A percentile compares a stretch with the other conserved stretches of the same genome.
These are phyloP conservation scores for Corvus moneduloides DNA, from an alignment of 2,113 vertebrate species.

Conservation along the genomic window DNA sequence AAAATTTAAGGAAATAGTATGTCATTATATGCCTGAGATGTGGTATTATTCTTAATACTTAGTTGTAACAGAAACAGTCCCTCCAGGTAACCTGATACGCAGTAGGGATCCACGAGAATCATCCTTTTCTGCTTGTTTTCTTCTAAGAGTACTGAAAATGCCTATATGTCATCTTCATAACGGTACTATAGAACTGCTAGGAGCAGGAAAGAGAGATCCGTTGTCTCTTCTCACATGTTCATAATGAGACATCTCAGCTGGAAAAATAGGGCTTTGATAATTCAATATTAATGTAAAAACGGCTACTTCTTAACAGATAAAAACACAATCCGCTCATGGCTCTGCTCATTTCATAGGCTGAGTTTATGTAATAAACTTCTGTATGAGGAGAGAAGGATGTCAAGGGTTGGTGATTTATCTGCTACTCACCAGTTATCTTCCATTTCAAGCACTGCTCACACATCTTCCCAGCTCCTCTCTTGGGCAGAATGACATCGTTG, in stretches of 20 bases:
- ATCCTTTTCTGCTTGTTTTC: background rate
- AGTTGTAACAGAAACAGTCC: background rate
- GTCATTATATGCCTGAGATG: background rate
- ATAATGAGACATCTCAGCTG: background rate
- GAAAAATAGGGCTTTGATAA: background rate
- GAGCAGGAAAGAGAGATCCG: background rate
- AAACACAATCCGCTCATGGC: background rate
- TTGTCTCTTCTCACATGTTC: background rate
- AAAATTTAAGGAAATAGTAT: background rate
- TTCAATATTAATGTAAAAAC: background rate
- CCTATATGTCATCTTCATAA: background rate
- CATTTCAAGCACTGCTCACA: background rate
- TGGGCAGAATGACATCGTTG: rapidly evolving
- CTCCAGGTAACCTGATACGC: background rate
- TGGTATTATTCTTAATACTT: background rate
- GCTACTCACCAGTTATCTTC: background rate
- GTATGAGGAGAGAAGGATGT: background rate
- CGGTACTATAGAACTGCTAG: background rate
- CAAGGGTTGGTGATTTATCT: background rate
- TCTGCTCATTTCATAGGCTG: background rate
- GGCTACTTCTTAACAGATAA: background rate
- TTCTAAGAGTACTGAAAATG: background rate
- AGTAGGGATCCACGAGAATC: background rate
- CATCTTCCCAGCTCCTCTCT: background rate
- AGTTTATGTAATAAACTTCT: background rate